phyloP scores from a whole-genome alignment of 2,113 vertebrate species.

The Chlorodrepanis virens region DNA sequence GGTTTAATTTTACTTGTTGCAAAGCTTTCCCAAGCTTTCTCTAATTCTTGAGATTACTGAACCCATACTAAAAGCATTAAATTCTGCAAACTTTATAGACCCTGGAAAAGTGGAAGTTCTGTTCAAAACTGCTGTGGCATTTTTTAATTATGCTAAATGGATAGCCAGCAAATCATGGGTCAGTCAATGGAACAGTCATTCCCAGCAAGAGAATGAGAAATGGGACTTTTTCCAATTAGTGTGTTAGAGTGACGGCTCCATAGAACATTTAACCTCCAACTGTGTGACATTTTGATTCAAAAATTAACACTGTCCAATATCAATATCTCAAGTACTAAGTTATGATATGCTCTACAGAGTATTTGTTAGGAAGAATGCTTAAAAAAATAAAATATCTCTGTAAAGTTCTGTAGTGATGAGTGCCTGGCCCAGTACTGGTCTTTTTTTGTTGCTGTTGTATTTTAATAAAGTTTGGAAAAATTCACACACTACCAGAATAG shows the following conservation, averaged over 20 bases:
- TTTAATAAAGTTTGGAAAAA: not conserved
- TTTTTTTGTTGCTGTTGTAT: not conserved
- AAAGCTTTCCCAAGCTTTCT: not conserved
- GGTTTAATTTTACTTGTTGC: constrained; percentile 9
- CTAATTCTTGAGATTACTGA: not conserved
- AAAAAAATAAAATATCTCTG: not conserved
- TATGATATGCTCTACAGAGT: not conserved
- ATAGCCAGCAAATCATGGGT: not conserved
- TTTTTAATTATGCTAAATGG: not conserved
- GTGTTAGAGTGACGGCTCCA: not conserved
- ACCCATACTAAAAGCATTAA: not conserved
- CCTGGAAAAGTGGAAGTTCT: not conserved
- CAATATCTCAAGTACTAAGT: not conserved
- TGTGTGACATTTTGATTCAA: not conserved
- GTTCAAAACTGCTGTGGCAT: not conserved
- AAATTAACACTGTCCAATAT: not conserved
- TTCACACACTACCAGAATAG: not conserved
- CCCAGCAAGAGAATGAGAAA: not conserved
- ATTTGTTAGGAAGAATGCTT: not conserved
- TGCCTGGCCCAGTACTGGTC: not conserved
- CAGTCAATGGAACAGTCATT: not conserved
- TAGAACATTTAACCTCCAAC: not conserved
- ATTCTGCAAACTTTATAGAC: not conserved
- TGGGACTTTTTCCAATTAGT: not conserved
- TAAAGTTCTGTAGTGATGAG: not conserved